phyloP scores from a whole-genome alignment of 2,888 invertebrate genomes.

The Conistra vaccinii region DNA sequence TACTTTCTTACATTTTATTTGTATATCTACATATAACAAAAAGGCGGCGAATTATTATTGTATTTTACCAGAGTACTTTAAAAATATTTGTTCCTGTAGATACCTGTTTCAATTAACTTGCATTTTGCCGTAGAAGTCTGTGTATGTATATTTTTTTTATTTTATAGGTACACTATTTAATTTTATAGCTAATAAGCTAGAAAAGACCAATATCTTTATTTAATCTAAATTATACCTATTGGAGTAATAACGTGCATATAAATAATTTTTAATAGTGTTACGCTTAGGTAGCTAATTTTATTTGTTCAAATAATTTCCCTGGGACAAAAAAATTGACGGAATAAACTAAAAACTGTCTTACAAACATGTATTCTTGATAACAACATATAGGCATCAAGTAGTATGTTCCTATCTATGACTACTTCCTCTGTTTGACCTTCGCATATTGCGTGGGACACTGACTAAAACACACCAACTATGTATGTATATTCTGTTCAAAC shows the following conservation, averaged over 20 bases:
- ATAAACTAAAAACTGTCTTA: neutral
- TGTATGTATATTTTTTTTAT: neutral
- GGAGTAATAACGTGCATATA: no score
- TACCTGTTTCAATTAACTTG: no score
- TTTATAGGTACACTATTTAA: no score
- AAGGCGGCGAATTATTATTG: slow-evolving; percentile 2
- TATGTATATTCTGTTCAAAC: neutral
- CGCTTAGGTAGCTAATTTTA: neutral
- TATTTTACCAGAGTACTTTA: neutral
- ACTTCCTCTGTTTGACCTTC: slow-evolving; percentile 50
- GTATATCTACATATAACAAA: neutral
- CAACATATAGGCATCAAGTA: slow-evolving; percentile 23
- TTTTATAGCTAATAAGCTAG: neutral
- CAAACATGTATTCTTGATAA: neutral
- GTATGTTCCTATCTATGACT: slow-evolving; percentile 22
- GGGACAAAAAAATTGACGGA: neutral
- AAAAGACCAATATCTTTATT: neutral
- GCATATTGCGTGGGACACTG: slow-evolving; percentile 28
- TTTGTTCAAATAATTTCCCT: neutral
- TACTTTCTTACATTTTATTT: neutral
- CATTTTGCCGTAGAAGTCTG: neutral
- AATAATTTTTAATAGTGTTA: neutral
- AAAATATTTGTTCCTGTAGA: neutral
- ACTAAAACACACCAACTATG: slow-evolving; percentile 9
- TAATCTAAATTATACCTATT: neutral